Conservation (phyloP, 2,797 vertebrate species). For the Poeciliopsis paucimaculata region DNA sequence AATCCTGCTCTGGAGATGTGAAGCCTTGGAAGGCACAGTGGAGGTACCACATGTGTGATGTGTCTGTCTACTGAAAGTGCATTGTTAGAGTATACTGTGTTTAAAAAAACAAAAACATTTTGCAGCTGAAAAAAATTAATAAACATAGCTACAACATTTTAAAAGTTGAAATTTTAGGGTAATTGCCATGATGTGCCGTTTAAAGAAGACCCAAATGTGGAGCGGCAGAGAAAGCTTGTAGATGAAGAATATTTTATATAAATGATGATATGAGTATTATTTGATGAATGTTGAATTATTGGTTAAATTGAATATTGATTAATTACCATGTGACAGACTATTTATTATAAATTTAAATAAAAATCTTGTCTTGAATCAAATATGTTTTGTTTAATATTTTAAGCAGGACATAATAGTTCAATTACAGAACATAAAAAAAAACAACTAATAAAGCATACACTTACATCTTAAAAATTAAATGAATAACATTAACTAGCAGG, state of each 20-base stretch:
- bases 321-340: not conserved
- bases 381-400: not conserved
- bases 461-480: not conserved
- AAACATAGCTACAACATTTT: too few relatives aligned
- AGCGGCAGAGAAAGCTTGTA: too few relatives aligned
- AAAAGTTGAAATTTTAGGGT: too few relatives aligned
- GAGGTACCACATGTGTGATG: conserved; percentile 71
- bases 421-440: not conserved
- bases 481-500: too few relatives aligned
- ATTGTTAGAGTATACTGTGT: not conserved
- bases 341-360: not conserved
- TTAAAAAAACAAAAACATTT: too few relatives aligned
- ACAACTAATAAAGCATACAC: not conserved
- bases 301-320: not conserved
- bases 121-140: not conserved
- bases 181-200: too few relatives aligned
- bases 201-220: too few relatives aligned
- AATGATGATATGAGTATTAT: not conserved
- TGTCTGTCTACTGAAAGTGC: not conserved
- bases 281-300: not conserved
- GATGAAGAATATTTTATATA: not conserved
- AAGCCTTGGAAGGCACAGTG: conserved; percentile 80
- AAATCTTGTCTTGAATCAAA: not conserved
- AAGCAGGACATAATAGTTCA: not conserved
- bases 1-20: conserved; percentile 85